These are phyloP conservation scores for Oreochromis mossambicus DNA, from an alignment of 2,797 vertebrate species.

Conservation along the genomic window DNA sequence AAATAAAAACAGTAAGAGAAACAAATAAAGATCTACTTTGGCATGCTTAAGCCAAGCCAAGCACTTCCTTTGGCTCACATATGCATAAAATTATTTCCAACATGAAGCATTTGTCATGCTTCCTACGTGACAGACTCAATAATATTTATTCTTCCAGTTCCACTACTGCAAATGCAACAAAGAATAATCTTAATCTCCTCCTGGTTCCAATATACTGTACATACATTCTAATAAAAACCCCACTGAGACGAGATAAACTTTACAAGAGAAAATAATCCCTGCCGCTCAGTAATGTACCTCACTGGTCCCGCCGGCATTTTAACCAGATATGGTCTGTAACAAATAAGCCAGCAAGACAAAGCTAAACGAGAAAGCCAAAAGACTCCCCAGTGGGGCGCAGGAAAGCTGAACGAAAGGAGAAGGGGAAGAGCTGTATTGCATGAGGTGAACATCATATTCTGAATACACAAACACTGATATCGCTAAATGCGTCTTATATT, in stretches of 20 bases:
- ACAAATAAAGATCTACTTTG: neutral
- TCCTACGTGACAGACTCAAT: neutral
- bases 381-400: neutral
- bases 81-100: fast-evolving
- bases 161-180: neutral
- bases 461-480: neutral
- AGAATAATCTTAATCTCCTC: neutral
- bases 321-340: neutral
- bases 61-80: neutral
- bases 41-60: neutral
- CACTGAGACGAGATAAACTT: neutral
- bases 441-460: neutral
- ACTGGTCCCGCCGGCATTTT: neutral
- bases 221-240: neutral
- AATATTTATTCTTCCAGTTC: neutral
- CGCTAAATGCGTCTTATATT: neutral
- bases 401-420: neutral
- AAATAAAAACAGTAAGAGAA: neutral
- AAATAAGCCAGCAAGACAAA: neutral
- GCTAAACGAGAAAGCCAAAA: neutral
- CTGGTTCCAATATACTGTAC: neutral
- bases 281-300: neutral
- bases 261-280: neutral
- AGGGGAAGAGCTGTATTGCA: neutral
- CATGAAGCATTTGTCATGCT: neutral